Base-by-base conservation (phyloP, 2,888 invertebrate genomes). In the Synergus itoensis region DNA sequence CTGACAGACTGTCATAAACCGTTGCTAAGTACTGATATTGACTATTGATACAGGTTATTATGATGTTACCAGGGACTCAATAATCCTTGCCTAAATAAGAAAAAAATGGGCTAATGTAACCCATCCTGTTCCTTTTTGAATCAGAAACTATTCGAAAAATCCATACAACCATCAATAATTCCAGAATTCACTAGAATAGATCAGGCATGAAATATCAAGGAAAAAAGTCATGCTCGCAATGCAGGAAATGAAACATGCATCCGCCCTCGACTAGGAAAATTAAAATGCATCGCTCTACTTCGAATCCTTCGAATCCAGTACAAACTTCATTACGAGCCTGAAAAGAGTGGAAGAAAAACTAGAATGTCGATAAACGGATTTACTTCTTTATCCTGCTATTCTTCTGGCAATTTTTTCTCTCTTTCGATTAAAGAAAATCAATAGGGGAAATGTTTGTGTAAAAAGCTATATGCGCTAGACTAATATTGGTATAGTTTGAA, bases 231-330 rank as follows among this genome's bases (percentile, higher is more conserved):
- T 73, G 36, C n/a, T 48, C 36, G 11, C 28, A 45, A 9, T n/a
- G 69, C 40, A 48, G 48, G 48, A 73, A 73, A 73, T 53, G 69
- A 73, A 73, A 73, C 53, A 73, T 73, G 36, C 28, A 53, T 73
- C 48, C 69, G 53, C 69, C 45, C 69, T 73, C 28, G 48, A 36
- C 28, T 12, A 48, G 53, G 16, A 53, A 48, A 48, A 73, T 48
- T 53, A 48, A 53, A 73, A 48, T 73, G 36, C 48, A 48, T 48
- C 36, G 48, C 14, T 73, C 36, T 73, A 53, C 48, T 36, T 53
- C 11, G 36, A 53, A 53, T 28, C 53, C 48, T 36, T 53, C 11
- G 36, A 53, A 53, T 28, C 53, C n/a, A 69, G 67, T 28, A 69
- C 28, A 69, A 69, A 69, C 67, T 69, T 69, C 28, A 69, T 69